phyloP scores from a whole-genome alignment of 2,888 invertebrate genomes.

The Hanleya hanleyi region DNA sequence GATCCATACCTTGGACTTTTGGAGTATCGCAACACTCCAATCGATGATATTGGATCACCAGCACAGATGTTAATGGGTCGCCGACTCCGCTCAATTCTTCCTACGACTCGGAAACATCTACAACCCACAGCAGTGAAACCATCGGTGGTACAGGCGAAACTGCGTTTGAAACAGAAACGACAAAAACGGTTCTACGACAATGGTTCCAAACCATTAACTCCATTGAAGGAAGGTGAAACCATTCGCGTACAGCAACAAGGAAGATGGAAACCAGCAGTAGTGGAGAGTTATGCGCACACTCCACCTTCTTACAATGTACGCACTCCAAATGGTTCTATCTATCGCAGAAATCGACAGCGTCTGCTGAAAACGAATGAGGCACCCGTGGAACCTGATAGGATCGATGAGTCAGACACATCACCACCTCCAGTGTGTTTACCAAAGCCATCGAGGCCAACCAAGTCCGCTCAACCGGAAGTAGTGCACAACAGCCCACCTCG shows the following conservation, averaged over 20 bases:
- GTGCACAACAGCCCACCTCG: background rate
- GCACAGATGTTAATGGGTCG: slow-evolving; percentile 17
- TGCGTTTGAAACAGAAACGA: background rate
- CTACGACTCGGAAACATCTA: background rate
- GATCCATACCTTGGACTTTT: slow-evolving; percentile 13
- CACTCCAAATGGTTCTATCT: background rate
- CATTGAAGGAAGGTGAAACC: background rate
- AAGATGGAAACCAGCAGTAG: slow-evolving; percentile 5
- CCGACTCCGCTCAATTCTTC: slow-evolving; percentile 3
- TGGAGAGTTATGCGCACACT: background rate
- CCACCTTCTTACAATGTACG: slow-evolving; percentile 1
- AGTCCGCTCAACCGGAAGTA: background rate
- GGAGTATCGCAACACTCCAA: slow-evolving; percentile 12
- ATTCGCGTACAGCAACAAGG: background rate
- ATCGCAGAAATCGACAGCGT: background rate
- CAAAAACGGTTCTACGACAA: slow-evolving; percentile 10
- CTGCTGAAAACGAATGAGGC: background rate
- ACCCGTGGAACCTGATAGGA: background rate
- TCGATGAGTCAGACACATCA: background rate
- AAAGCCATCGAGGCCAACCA: background rate
- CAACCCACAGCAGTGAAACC: background rate
- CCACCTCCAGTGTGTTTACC: background rate
- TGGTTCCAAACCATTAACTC: background rate
- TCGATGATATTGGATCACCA: slow-evolving; percentile 12
- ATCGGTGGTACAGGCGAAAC: background rate